Evolutionary conservation across 2,113 vertebrate species (phyloP).

Genomic region (Onychostoma macrolepis): DNA sequence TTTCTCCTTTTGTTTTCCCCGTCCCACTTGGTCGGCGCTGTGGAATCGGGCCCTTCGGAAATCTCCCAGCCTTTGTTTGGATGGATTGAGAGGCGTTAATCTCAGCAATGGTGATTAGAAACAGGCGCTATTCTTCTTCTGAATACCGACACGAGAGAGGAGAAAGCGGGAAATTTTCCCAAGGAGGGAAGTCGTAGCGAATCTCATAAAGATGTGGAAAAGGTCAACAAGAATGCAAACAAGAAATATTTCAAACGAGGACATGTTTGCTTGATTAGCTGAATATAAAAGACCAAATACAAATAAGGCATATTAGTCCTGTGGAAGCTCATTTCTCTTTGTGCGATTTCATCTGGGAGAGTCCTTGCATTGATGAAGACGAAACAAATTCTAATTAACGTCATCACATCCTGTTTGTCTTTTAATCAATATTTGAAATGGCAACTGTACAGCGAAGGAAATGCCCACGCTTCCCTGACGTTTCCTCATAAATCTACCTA

Average conservation of each 20-base stretch:
- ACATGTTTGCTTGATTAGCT: constrained; percentile 35
- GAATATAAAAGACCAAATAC: neutral
- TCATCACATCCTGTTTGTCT: constrained; percentile 21
- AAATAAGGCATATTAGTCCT: neutral
- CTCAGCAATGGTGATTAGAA: constrained; percentile 42
- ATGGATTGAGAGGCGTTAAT: constrained; percentile 38
- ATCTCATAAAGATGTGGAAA: constrained; percentile 30
- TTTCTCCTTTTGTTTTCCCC: constrained; percentile 23
- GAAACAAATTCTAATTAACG: neutral
- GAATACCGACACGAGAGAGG: constrained; percentile 28
- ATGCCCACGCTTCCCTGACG: neutral
- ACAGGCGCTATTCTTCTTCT: constrained; percentile 20
- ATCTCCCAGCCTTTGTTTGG: constrained; percentile 37
- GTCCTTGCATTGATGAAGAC: neutral
- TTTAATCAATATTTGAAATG: constrained; percentile 36
- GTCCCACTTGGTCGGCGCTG: neutral
- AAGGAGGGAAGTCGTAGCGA: constrained; percentile 8
- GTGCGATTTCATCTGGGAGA: neutral
- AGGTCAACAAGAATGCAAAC: constrained; percentile 47
- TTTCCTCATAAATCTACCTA: neutral
- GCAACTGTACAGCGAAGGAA: neutral
- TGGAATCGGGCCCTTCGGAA: constrained; percentile 25
- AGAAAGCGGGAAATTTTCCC: constrained; percentile 4
- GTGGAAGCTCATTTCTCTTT: neutral
- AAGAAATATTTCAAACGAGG: constrained; percentile 7